These are phyloP conservation scores for Clivina fossor DNA, from an alignment of 2,888 invertebrate genomes.

Conservation along the genomic window DNA sequence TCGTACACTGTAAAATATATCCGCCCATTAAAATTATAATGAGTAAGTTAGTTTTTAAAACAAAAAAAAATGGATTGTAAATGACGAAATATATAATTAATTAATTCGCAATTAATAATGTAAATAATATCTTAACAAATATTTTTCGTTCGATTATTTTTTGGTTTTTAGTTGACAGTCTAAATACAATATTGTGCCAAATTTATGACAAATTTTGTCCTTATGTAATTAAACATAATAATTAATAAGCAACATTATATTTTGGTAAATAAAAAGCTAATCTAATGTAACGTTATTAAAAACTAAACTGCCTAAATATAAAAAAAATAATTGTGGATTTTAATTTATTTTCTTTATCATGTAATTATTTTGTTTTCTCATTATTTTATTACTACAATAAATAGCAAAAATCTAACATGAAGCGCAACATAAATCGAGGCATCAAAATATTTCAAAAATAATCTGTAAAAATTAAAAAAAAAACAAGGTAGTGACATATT, in stretches of 20 bases:
- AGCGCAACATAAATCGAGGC: no score
- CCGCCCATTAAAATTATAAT: slow-evolving; percentile 32
- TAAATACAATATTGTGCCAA: slow-evolving; percentile 27
- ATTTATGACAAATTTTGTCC: slow-evolving; percentile 15
- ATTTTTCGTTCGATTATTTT: slow-evolving; percentile 6
- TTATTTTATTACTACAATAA: no score
- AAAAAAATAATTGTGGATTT: slow-evolving; percentile 8
- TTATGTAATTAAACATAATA: slow-evolving; percentile 6
- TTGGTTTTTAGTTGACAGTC: slow-evolving; percentile 18
- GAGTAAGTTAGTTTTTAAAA: slow-evolving; percentile 31
- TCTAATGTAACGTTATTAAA: slow-evolving; percentile 16
- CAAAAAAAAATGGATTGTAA: no score
- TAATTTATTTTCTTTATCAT: slow-evolving; percentile 6
- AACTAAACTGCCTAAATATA: slow-evolving; percentile 21
- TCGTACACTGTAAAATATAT: slow-evolving; percentile 32
- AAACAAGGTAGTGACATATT: no score
- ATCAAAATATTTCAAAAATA: no score
- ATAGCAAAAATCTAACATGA: no score
- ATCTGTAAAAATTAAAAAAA: no score
- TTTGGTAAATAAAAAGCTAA: slow-evolving; percentile 27
- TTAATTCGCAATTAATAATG: slow-evolving; percentile 1
- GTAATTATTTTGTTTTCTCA: no score
- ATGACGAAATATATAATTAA: slow-evolving; percentile 12
- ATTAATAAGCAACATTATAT: slow-evolving; percentile 27
- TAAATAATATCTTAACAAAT: no score